phyloP scores from a whole-genome alignment of 2,113 vertebrate genomes.

The Daubentonia madagascariensis region DNA sequence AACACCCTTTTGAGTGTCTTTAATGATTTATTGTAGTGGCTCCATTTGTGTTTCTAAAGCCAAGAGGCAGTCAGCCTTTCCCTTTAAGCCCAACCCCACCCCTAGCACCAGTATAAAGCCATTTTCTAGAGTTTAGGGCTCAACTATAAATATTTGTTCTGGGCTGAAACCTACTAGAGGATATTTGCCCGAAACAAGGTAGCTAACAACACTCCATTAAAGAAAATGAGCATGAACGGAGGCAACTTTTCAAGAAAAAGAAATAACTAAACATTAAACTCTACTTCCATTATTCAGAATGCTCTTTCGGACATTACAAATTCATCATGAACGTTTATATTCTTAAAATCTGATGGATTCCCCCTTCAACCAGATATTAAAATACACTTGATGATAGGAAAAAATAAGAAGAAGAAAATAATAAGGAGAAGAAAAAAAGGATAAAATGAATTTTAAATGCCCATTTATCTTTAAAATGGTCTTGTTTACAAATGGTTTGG shows the following conservation, averaged over 20 bases:
- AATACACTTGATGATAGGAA: background rate
- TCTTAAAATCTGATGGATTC: background rate
- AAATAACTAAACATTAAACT: background rate
- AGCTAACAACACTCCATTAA: slow-evolving; percentile 38
- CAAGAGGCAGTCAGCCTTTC: slow-evolving; percentile 6
- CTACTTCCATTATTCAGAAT: background rate
- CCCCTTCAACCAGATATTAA: background rate
- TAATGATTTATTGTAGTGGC: slow-evolving; percentile 20
- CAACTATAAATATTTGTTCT: slow-evolving; percentile 64
- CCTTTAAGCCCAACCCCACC: background rate
- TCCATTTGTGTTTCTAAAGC: background rate
- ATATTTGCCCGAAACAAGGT: slow-evolving; percentile 41
- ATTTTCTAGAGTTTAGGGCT: slow-evolving; percentile 45
- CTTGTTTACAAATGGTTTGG: background rate
- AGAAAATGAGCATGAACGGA: background rate
- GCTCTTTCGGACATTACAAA: slow-evolving; percentile 17
- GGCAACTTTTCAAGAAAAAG: slow-evolving; percentile 11
- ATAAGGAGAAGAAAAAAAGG: background rate
- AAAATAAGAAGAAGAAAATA: background rate
- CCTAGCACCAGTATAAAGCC: background rate
- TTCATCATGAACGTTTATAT: background rate
- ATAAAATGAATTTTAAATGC: background rate
- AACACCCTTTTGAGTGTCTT: slow-evolving; percentile 29
- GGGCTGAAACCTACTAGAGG: slow-evolving; percentile 2
- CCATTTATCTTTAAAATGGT: background rate